phyloP scores from a whole-genome alignment of 2,888 invertebrate genomes.

The Drosophila rubida region DNA sequence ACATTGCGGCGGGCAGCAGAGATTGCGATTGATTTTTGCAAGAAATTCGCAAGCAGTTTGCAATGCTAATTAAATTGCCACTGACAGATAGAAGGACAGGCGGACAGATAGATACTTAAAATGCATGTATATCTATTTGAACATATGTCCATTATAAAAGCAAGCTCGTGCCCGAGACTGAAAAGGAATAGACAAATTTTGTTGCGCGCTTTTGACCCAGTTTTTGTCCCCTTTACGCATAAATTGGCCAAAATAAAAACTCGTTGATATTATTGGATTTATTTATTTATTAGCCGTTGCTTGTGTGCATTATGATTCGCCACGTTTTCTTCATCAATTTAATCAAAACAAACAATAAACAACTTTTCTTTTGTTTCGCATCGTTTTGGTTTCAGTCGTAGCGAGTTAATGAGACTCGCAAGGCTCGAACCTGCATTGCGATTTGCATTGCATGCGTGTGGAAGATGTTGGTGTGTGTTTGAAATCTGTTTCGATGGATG shows the following conservation, averaged over 20 bases:
- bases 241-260: constrained; percentile 38
- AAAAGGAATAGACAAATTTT: constrained; percentile 50
- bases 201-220: constrained; percentile 61
- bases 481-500: constrained; percentile 5
- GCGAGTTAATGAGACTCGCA: neutral
- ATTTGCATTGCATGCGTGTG: neutral
- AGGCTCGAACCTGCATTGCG: neutral
- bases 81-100: constrained; percentile 27
- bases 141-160: constrained; percentile 33
- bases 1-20: constrained; percentile 7
- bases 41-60: constrained; percentile 55
- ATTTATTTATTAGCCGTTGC: neutral
- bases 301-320: constrained; percentile 20
- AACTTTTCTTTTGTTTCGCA: constrained; percentile 4
- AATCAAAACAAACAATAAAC: constrained; percentile 1
- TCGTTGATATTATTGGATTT: constrained; percentile 24
- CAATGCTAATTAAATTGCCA: constrained; percentile 63
- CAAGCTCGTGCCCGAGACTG: constrained; percentile 30
- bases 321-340: neutral
- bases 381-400: neutral
- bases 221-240: constrained; percentile 42
- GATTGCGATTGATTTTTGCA: constrained; percentile 54
- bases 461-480: constrained; percentile 1
- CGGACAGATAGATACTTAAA: constrained; percentile 11
- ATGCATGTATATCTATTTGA: constrained; percentile 17